Evolutionary conservation across 2,888 invertebrate genomes (phyloP), one percentile per base, ranked within the genome.

Genomic region (Scelioninae gen. 2): DNA sequence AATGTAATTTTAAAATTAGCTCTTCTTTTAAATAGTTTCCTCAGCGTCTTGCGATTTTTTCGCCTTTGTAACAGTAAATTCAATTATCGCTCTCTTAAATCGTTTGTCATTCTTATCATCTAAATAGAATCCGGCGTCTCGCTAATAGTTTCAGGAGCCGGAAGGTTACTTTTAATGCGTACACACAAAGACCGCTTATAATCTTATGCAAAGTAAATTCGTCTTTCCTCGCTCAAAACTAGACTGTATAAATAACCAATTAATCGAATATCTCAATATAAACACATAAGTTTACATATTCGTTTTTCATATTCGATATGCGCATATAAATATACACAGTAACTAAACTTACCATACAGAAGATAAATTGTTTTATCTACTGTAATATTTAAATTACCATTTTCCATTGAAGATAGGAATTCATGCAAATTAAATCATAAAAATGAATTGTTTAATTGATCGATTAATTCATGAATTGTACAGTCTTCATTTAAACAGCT

Each of bases 31-130:
- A 61, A 48, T 67, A 61, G 72, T 68, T 75, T 75, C 68, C 46
- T 64, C 57, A 64, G 72, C 60, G 83, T 84, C 85, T 85, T 84
- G 82, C 80, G 83, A 85, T 84, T 84, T 84, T 81, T 81, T 82
- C 83, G 84, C 84, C 82, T 81, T 77, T 80, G 80, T 85, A 85
- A 85, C 85, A 85, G 83, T 81, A 79, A 78, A 81, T 82, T 83
- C 80, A 83, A 82, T 82, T 82, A 81, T 79, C 78, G 81, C 79
- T 79, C 80, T 83, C 80, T 81, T 74, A 77, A 76, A 77, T 78
- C 78, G 73, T 79, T 77, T 73, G 74, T 78, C 76, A 74, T 74
- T 75, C 76, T 76, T 72, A 77, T 73, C 74, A 76, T 78, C 76
- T 61, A 77, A 76, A 77, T 75, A 75, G 75, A 75, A 75, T 75